These are phyloP conservation scores for Rhea pennata DNA, from an alignment of 2,113 vertebrate species.

Conservation along the genomic window DNA sequence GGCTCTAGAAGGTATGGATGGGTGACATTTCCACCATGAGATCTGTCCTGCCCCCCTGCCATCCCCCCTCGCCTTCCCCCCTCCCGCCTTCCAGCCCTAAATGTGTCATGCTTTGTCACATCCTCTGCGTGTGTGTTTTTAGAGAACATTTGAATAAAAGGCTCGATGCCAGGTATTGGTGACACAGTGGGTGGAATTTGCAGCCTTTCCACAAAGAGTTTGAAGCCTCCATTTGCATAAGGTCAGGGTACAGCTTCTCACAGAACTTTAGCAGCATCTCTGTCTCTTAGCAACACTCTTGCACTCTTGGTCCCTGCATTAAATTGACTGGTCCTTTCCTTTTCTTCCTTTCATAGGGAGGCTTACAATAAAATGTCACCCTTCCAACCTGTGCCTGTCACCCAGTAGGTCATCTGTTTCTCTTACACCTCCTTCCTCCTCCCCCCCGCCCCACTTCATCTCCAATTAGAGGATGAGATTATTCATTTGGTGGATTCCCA, in stretches of 20 bases:
- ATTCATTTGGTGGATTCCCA: slow-evolving; percentile 79
- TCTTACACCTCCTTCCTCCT: slow-evolving; percentile 68
- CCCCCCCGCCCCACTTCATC: slow-evolving; percentile 72
- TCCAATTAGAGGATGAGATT: slow-evolving; percentile 86
- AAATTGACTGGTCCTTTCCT: slow-evolving; percentile 94
- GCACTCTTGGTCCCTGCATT: slow-evolving; percentile 89
- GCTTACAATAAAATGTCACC: slow-evolving; percentile 97
- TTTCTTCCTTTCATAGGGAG: slow-evolving; percentile 94
- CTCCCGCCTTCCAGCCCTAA: slow-evolving; percentile 65
- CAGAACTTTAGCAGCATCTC: slow-evolving; percentile 97
- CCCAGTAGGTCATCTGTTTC: slow-evolving; percentile 88
- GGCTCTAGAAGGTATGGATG: slow-evolving; percentile 66
- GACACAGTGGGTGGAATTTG: slow-evolving; percentile 86
- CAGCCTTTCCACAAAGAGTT: slow-evolving; percentile 90
- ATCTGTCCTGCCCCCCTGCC: slow-evolving; percentile 26
- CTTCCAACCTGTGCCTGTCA: slow-evolving; percentile 91
- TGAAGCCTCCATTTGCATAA: slow-evolving; percentile 96
- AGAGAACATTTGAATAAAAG: slow-evolving; percentile 89
- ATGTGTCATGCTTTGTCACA: slow-evolving; percentile 83
- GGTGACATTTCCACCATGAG: slow-evolving; percentile 77
- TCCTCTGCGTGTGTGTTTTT: slow-evolving; percentile 82
- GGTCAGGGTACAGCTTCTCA: slow-evolving; percentile 93
- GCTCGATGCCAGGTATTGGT: slow-evolving; percentile 92
- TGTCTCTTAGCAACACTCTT: slow-evolving; percentile 99
- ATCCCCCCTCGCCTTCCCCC: neutral